These are phyloP conservation scores for Drosophila ogumai DNA, from an alignment of 1,140 invertebrate species.

Conservation along the genomic window DNA sequence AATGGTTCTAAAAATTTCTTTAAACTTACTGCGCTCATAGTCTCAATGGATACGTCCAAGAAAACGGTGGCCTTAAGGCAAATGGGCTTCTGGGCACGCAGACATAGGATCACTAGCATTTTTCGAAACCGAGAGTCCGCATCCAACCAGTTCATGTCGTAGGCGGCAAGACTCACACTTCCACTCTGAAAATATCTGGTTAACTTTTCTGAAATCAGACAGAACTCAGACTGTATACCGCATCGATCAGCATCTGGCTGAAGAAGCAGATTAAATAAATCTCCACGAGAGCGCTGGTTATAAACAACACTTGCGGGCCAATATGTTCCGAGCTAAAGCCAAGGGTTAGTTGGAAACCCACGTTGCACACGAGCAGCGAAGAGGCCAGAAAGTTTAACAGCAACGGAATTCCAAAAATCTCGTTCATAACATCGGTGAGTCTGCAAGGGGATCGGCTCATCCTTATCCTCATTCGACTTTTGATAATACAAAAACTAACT, in stretches of 20 bases:
- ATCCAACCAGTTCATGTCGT: constrained; percentile 51
- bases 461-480: too few species aligned
- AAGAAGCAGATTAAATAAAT: constrained; percentile 57
- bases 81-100: constrained; percentile 55
- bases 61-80: constrained; percentile 3
- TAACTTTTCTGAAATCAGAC: background rate
- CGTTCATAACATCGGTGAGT: constrained; percentile 61
- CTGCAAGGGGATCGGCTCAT: constrained; percentile 5
- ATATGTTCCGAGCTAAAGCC: constrained; percentile 21
- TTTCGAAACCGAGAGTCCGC: constrained; percentile 41
- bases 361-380: constrained; percentile 61
- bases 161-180: constrained; percentile 39
- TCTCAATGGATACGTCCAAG: background rate
- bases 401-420: constrained; percentile 63
- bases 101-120: constrained; percentile 45
- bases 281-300: constrained; percentile 29
- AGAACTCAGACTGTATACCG: constrained; percentile 31
- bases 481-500: too few species aligned
- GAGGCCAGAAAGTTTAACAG: constrained; percentile 65
- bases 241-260: constrained; percentile 61
- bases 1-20: background rate
- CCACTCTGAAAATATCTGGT: constrained; percentile 31
- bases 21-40: background rate
- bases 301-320: constrained; percentile 40
- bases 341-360: constrained; percentile 68